Evolutionary conservation across 1,140 invertebrate genomes (phyloP).

Genomic region (Zaprionus kolodkinae): DNA sequence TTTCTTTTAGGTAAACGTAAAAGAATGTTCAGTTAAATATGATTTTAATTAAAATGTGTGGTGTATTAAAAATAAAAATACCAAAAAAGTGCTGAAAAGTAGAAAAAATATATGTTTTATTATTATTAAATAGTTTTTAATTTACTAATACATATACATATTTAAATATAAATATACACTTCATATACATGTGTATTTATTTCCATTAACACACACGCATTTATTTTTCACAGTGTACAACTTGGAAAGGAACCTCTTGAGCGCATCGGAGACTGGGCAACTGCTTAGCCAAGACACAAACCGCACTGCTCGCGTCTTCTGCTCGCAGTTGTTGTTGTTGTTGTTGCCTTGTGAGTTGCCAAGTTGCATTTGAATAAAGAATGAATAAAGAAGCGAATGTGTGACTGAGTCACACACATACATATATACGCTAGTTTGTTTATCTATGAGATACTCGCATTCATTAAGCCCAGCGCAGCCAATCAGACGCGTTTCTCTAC

Average conservation of each 20-base stretch:
- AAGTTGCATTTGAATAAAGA: slow-evolving; percentile 40
- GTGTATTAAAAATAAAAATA: too few species aligned
- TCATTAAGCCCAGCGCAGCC: slow-evolving; percentile 47
- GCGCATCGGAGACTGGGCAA: neutral
- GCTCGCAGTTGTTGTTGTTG: slow-evolving; percentile 7
- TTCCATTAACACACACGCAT: too few species aligned
- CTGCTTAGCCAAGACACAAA: slow-evolving; percentile 34
- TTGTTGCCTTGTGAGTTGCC: slow-evolving; percentile 29
- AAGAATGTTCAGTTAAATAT: too few species aligned
- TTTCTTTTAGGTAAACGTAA: too few species aligned
- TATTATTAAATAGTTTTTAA: too few species aligned
- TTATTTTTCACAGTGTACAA: too few species aligned
- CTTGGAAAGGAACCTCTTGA: neutral
- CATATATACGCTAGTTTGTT: slow-evolving; percentile 1
- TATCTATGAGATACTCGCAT: slow-evolving; percentile 53
- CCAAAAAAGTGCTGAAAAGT: too few species aligned
- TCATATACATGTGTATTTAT: too few species aligned
- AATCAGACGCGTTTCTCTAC: slow-evolving; percentile 45
- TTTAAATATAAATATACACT: too few species aligned
- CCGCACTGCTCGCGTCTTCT: slow-evolving; percentile 4
- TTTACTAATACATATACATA: too few species aligned
- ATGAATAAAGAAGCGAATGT: slow-evolving; percentile 47
- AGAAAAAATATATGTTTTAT: too few species aligned
- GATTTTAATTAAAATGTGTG: too few species aligned
- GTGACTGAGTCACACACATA: slow-evolving; percentile 30